Percentiles rank a stretch among this genome's conserved stretches.
Conservation (phyloP, 1,140 invertebrate species). For the Drosophila trapezifrons region DNA sequence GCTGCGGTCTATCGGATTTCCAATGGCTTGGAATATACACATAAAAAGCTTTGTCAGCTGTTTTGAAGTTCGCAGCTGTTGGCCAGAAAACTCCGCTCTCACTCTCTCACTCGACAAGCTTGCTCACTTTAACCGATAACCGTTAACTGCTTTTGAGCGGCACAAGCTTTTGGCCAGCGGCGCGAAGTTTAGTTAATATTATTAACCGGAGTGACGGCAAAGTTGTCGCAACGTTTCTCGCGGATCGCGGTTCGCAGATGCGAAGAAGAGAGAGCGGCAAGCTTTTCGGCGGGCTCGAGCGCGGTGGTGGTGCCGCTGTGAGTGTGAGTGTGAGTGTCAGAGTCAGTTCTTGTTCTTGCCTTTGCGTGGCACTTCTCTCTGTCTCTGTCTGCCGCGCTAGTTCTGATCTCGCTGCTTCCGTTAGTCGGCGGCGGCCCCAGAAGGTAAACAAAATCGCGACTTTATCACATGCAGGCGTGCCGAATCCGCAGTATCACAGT, state of each 20-base stretch:
- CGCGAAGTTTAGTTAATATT: conserved; percentile 68
- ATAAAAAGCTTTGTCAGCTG: conserved; percentile 62
- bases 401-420: conserved; percentile 64
- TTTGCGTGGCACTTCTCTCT: conserved; percentile 61
- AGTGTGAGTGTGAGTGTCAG: conserved; percentile 34
- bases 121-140: conserved; percentile 46
- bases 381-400: conserved; percentile 50
- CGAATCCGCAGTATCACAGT: conserved; percentile 11
- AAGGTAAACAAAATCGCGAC: conserved; percentile 62
- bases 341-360: conserved; percentile 47
- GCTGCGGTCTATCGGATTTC: neutral
- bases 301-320: conserved; percentile 12
- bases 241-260: conserved; percentile 48
- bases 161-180: conserved; percentile 53
- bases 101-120: conserved; percentile 13
- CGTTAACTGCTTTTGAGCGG: conserved; percentile 55
- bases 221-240: conserved; percentile 66
- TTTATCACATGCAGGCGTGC: conserved; percentile 49
- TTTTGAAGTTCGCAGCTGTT: conserved; percentile 36
- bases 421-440: conserved; percentile 45
- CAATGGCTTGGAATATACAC: conserved; percentile 3
- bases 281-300: conserved; percentile 25
- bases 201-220: conserved; percentile 72
- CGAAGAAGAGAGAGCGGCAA: conserved; percentile 14
- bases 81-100: conserved; percentile 12